Evolutionary conservation across 2,113 vertebrate species (phyloP).

Genomic region (Neodon shergylaensis): DNA sequence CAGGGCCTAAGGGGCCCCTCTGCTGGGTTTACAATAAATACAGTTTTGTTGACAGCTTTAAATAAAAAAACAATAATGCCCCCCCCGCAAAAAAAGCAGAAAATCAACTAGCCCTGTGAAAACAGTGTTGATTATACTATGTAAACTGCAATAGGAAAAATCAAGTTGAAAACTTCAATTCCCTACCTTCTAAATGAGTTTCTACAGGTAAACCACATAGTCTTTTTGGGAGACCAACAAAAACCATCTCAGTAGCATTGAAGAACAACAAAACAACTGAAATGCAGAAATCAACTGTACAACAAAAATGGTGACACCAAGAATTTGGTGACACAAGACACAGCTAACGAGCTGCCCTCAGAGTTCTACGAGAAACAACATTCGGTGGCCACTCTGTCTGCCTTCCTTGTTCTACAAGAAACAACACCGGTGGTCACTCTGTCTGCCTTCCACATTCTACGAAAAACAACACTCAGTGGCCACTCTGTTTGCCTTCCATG

Average conservation of each 20-base stretch:
- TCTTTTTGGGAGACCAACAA: not conserved
- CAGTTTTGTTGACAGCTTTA: conserved; percentile 51
- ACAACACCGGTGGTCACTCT: too few species aligned
- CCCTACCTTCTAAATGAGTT: not conserved
- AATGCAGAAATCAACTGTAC: not conserved
- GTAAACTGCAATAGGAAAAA: not conserved
- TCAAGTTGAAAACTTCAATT: not conserved
- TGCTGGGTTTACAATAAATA: conserved; percentile 45
- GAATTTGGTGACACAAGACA: not conserved
- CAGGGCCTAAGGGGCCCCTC: not conserved
- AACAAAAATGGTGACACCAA: not conserved
- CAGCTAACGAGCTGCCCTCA: not conserved
- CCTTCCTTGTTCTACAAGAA: not conserved
- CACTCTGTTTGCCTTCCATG: not conserved
- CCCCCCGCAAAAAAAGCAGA: not conserved
- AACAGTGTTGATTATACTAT: not conserved
- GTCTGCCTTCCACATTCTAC: too few species aligned
- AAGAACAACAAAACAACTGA: not conserved
- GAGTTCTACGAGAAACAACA: not conserved
- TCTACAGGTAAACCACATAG: not conserved
- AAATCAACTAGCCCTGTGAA: not conserved
- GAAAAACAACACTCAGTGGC: not conserved
- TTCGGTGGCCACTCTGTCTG: not conserved
- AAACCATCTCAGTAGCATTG: not conserved
- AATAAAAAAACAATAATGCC: not conserved